Conservation (phyloP, 1,140 invertebrate genomes). For the Conus betulinus region DNA sequence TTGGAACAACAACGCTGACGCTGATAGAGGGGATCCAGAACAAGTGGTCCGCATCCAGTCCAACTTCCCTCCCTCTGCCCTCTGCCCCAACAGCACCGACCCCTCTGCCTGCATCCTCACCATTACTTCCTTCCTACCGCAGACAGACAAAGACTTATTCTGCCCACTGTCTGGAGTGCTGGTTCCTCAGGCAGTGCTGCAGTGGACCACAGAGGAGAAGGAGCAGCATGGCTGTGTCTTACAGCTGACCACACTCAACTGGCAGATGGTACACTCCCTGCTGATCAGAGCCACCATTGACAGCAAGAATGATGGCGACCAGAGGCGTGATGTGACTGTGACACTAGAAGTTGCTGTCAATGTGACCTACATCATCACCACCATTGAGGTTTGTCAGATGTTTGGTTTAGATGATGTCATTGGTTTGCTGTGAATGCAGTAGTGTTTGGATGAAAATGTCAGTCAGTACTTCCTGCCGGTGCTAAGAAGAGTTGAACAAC, state of each 20-base stretch:
- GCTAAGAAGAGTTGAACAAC: no score
- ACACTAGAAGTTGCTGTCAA: slow-evolving; percentile 17
- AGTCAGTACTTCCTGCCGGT: no score
- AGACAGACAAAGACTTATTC: background rate
- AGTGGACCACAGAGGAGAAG: background rate
- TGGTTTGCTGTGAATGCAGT: no score
- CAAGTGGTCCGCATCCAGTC: slow-evolving; percentile 38
- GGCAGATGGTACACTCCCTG: slow-evolving; percentile 42
- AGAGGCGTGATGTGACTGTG: slow-evolving; percentile 42
- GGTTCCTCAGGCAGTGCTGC: slow-evolving; percentile 44
- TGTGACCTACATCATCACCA: slow-evolving; percentile 25
- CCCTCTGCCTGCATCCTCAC: background rate
- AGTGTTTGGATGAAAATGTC: no score
- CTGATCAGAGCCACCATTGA: slow-evolving; percentile 55
- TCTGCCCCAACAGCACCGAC: slow-evolving; percentile 39
- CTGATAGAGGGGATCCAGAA: slow-evolving; percentile 46
- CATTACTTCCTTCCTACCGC: background rate
- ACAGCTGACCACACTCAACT: slow-evolving; percentile 50
- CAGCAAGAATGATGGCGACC: slow-evolving; percentile 52
- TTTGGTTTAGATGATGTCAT: no score
- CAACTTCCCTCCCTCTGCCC: slow-evolving; percentile 49
- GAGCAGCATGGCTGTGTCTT: slow-evolving; percentile 45
- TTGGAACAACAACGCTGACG: slow-evolving; percentile 33
- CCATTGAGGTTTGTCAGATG: slow-evolving; percentile 30
- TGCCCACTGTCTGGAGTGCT: slow-evolving; percentile 10